phyloP scores from a whole-genome alignment of 92 coral and sea anemone species.

The Phenganax marumi region DNA sequence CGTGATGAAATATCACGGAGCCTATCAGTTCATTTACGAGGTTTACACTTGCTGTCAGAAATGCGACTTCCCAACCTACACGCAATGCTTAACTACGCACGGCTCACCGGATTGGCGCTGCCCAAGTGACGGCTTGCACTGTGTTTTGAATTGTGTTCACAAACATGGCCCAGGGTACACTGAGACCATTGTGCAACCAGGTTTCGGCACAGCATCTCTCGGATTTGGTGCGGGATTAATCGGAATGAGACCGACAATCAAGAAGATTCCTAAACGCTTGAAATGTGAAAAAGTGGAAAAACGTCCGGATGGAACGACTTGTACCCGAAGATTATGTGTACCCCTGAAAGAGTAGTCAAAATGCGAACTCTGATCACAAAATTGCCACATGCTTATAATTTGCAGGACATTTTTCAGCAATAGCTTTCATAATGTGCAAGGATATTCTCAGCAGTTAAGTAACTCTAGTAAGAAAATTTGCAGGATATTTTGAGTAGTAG shows the following conservation, averaged over 20 bases:
- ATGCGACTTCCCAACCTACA: conserved; percentile 15
- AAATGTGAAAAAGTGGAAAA: neutral
- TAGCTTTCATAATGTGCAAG: neutral
- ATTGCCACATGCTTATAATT: neutral
- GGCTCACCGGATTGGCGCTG: conserved; percentile 1
- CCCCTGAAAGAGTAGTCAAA: neutral
- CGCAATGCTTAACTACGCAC: neutral
- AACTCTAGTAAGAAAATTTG: no score
- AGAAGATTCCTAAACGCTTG: neutral
- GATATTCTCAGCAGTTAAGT: no score
- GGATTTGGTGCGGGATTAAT: neutral
- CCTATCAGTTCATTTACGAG: neutral
- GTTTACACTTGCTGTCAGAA: conserved; percentile 3
- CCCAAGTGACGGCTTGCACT: conserved; percentile 19
- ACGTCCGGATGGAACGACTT: conserved; percentile 6
- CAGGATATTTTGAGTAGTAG: no score
- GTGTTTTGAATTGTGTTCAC: neutral
- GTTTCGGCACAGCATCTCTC: no score
- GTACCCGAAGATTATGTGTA: neutral
- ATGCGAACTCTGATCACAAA: neutral
- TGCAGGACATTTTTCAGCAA: neutral
- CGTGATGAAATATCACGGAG: neutral
- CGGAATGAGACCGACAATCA: neutral
- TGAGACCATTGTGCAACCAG: neutral
- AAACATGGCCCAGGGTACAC: neutral